Percentiles rank a stretch among this genome's conserved stretches.
Conservation (phyloP, 2,888 invertebrate genomes). For the Dicycla oo region DNA sequence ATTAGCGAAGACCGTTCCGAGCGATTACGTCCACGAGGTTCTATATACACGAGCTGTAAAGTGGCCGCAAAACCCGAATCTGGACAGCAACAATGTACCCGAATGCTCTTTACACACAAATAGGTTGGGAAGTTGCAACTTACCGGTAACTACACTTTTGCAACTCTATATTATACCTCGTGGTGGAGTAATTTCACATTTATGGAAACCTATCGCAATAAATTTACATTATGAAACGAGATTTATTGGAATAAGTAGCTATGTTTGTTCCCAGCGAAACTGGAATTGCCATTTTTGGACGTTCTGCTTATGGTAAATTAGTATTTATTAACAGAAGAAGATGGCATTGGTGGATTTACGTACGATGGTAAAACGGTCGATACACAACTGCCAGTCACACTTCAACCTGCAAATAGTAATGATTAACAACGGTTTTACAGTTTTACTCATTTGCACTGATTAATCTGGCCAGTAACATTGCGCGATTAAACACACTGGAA, state of each 20-base stretch:
- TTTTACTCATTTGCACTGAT: constrained; percentile 44
- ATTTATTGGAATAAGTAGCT: constrained; percentile 34
- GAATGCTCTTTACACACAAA: constrained; percentile 35
- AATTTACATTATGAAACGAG: constrained; percentile 44
- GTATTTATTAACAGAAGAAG: constrained; percentile 10
- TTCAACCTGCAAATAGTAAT: constrained; percentile 29
- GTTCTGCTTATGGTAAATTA: not conserved
- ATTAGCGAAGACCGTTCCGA: constrained; percentile 69
- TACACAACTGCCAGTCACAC: constrained; percentile 1
- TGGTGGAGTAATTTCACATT: constrained; percentile 35
- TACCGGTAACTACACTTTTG: constrained; percentile 40
- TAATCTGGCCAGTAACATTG: constrained; percentile 23
- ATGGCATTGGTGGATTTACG: not conserved
- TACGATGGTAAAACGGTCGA: not conserved
- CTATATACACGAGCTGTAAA: constrained; percentile 44
- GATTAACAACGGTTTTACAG: constrained; percentile 32
- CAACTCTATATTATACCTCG: constrained; percentile 46
- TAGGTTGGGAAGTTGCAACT: constrained; percentile 38
- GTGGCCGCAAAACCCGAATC: constrained; percentile 45
- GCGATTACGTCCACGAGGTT: constrained; percentile 55
- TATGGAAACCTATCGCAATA: constrained; percentile 41
- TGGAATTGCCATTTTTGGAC: not conserved
- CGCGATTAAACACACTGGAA: constrained; percentile 24
- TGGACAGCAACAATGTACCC: constrained; percentile 37
- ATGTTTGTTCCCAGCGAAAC: constrained; percentile 1